These are phyloP conservation scores for Drosophila picticornis DNA, from an alignment of 2,888 invertebrate species.

Conservation along the genomic window DNA sequence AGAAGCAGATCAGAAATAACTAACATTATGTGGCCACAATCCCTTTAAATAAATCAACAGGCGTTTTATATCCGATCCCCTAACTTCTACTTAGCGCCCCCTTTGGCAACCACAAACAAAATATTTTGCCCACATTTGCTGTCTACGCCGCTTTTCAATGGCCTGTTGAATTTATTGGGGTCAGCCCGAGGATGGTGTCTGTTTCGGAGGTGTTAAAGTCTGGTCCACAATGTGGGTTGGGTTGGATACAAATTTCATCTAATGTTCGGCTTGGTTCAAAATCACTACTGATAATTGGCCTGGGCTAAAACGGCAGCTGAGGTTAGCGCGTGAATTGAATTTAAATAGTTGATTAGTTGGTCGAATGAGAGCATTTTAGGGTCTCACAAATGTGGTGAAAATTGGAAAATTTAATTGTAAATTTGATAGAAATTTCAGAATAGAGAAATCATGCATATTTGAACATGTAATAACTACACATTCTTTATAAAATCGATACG, in stretches of 20 bases:
- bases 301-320: constrained; percentile 54
- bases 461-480: neutral
- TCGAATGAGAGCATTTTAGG: constrained; percentile 9
- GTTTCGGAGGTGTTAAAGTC: constrained; percentile 40
- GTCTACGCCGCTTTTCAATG: constrained; percentile 33
- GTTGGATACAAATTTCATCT: constrained; percentile 44
- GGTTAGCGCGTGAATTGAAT: constrained; percentile 55
- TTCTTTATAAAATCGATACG: neutral
- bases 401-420: constrained; percentile 4
- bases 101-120: constrained; percentile 22
- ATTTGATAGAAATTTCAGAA: neutral
- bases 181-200: constrained; percentile 32
- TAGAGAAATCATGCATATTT: neutral
- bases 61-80: constrained; percentile 34
- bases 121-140: constrained; percentile 6
- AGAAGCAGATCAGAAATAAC: constrained; percentile 52
- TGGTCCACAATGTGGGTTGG: constrained; percentile 15
- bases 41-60: constrained; percentile 76
- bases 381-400: constrained; percentile 2
- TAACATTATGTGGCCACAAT: constrained; percentile 55
- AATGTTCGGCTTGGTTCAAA: constrained; percentile 35
- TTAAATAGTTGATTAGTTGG: constrained; percentile 60
- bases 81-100: neutral
- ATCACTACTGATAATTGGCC: constrained; percentile 73
- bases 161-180: constrained; percentile 68